phyloP scores from a whole-genome alignment of 2,797 vertebrate species.

The Knipowitschia caucasica region DNA sequence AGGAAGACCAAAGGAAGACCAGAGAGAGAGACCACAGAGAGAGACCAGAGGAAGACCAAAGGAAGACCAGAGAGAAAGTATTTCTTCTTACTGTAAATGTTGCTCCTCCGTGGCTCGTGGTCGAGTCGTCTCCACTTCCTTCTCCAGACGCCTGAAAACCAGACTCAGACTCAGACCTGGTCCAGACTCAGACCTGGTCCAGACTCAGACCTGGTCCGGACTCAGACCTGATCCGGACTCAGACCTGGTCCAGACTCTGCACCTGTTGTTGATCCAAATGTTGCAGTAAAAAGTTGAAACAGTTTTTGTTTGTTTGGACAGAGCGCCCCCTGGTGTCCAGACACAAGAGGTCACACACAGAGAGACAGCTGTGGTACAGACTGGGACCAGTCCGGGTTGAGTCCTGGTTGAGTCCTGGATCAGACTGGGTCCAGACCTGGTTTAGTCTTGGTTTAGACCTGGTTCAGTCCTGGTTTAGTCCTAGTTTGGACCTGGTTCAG shows the following conservation, averaged over 20 bases:
- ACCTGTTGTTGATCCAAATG: too few species aligned
- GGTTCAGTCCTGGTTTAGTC: neutral
- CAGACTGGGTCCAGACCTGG: neutral
- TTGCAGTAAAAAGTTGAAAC: too few species aligned
- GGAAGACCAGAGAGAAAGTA: too few species aligned
- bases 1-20: too few species aligned
- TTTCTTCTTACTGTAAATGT: conserved; percentile 47
- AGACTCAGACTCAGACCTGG: neutral
- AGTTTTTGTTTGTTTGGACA: too few species aligned
- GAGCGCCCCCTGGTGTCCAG: too few species aligned
- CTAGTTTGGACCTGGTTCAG: neutral
- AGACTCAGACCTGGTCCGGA: neutral
- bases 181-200: neutral
- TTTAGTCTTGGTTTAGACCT: neutral
- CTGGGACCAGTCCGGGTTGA: neutral
- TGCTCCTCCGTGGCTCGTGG: conserved; percentile 8
- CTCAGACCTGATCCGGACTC: neutral
- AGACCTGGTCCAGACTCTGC: neutral
- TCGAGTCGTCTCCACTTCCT: conserved; percentile 54
- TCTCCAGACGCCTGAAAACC: conserved; percentile 64
- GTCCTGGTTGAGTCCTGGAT: neutral
- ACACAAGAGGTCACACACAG: too few species aligned
- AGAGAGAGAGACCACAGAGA: too few species aligned
- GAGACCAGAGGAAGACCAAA: too few species aligned
- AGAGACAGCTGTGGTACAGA: too few species aligned